Evolutionary conservation across 1,140 invertebrate species (phyloP).

Genomic region (Megalonaias nervosa): DNA sequence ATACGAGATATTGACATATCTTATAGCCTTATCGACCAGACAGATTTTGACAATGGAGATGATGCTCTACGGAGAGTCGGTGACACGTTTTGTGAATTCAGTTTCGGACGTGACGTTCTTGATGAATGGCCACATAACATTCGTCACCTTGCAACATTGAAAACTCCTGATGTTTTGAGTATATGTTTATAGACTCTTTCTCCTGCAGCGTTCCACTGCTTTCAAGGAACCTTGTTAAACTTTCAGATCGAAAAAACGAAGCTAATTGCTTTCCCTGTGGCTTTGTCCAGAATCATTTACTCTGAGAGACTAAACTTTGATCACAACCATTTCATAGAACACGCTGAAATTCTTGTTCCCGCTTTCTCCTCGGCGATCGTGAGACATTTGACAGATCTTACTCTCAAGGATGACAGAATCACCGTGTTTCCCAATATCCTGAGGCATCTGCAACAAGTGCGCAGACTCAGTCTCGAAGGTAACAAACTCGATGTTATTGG

Average conservation of each 20-base stretch:
- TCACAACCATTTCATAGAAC: too few relatives aligned
- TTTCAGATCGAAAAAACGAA: slow-evolving; percentile 29
- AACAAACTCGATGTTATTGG: too few relatives aligned
- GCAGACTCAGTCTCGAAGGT: slow-evolving; percentile 16
- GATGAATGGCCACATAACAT: not conserved
- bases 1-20: slow-evolving; percentile 4
- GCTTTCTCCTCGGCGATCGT: slow-evolving; percentile 14
- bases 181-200: slow-evolving; percentile 23
- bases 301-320: not conserved
- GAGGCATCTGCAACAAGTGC: slow-evolving; percentile 10
- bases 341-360: slow-evolving; percentile 25
- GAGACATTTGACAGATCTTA: slow-evolving; percentile 4
- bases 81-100: slow-evolving; percentile 5
- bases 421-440: slow-evolving; percentile 25
- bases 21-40: slow-evolving; percentile 20
- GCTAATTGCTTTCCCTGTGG: slow-evolving; percentile 24
- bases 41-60: slow-evolving; percentile 9
- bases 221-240: slow-evolving; percentile 22
- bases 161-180: slow-evolving; percentile 8
- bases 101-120: not conserved
- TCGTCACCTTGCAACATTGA: not conserved
- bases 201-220: slow-evolving; percentile 27
- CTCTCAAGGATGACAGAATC: slow-evolving; percentile 26
- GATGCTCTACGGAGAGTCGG: slow-evolving; percentile 13
- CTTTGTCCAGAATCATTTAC: slow-evolving; percentile 18